Percentiles rank a stretch among this genome's conserved stretches.
Evolutionary conservation across 2,888 invertebrate species (phyloP).

Genomic region (Hedychridium roseum): DNA sequence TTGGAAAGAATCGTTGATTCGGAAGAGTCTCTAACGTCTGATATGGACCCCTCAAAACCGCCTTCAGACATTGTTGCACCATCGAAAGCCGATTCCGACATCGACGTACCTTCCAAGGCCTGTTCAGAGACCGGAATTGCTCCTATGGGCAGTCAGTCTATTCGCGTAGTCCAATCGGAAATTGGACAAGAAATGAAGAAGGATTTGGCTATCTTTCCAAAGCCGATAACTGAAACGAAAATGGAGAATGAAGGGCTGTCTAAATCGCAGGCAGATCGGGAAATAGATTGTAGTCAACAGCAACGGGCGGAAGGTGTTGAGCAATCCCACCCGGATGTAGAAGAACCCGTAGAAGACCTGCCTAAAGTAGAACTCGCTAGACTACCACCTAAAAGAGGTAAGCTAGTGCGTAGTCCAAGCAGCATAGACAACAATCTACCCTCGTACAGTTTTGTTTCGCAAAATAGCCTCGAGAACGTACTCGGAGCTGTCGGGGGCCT

Average conservation of each 20-base stretch:
- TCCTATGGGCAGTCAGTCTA: no score
- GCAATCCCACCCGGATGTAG: slow-evolving; percentile 5
- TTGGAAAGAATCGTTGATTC: slow-evolving; percentile 60
- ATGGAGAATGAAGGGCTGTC: neutral
- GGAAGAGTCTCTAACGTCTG: slow-evolving; percentile 58
- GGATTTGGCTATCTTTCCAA: no score
- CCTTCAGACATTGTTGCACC: slow-evolving; percentile 53
- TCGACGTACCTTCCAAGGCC: slow-evolving; percentile 46
- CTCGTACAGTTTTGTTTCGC: slow-evolving; percentile 49
- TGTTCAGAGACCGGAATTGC: slow-evolving; percentile 49
- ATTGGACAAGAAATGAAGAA: no score
- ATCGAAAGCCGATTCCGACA: slow-evolving; percentile 47
- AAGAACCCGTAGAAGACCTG: slow-evolving; percentile 17
- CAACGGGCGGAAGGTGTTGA: slow-evolving; percentile 11
- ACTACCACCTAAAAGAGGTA: slow-evolving; percentile 57
- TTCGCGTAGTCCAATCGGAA: no score
- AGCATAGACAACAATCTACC: slow-evolving; percentile 35
- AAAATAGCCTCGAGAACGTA: slow-evolving; percentile 37
- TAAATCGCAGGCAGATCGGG: no score
- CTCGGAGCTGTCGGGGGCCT: slow-evolving; percentile 20
- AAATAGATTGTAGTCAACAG: no score
- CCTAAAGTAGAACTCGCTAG: slow-evolving; percentile 47
- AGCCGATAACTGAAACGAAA: neutral
- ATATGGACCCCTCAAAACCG: slow-evolving; percentile 57
- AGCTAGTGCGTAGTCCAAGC: slow-evolving; percentile 50